Base-by-base conservation (phyloP, 2,888 invertebrate species). In the Rhagonycha lutea region DNA sequence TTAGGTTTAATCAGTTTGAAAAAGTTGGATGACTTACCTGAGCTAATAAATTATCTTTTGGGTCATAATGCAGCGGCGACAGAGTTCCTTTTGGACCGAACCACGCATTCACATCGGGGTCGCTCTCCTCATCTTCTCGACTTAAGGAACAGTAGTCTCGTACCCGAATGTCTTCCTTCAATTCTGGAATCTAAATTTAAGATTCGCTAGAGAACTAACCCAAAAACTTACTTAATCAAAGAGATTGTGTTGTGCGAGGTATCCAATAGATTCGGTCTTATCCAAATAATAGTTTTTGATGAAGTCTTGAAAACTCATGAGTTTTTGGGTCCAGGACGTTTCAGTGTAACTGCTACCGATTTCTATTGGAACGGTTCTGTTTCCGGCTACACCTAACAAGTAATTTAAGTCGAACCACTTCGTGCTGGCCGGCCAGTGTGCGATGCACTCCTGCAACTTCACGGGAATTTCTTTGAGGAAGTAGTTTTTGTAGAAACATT, bases 221-320 rank as follows among this genome's bases (percentile, higher is more conserved):
- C n/a, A 24, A 3, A 63, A 23, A 63, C 63, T 29, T 24, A 91
- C 91, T 86, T 97, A 97, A 82, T 97, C 93, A 89, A 99, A 97
- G 9, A 99, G 90, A 85, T 97, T 95, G 88, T 99, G 98, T 85
- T 99, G 99, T 0, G 99, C 99, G 28, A 99, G 90, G 87, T 99
- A 99, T 0, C 95, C 97, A 63, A 89, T 83, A 80, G 86, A 83
- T 24, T 88, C 89, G 12, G 85, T 86, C 69, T 90, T 86, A 61
- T 86, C 88, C 61, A 84, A 65, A 78, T 92, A 90, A 83, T 92
- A 92, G 69, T 89, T 89, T 62, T 90, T 89, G 65, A 99, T 91
- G 87, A 98, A 98, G 76, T 98, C 94, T 72, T 92, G 91, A 62
- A 99, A 88, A 14, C 94, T 96, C 90, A 98, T 94, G 23, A 99